Percentiles rank a stretch among this genome's conserved stretches.
These are phyloP conservation scores for Erynnis tages DNA, from an alignment of 2,888 invertebrate species.

Conservation along the genomic window DNA sequence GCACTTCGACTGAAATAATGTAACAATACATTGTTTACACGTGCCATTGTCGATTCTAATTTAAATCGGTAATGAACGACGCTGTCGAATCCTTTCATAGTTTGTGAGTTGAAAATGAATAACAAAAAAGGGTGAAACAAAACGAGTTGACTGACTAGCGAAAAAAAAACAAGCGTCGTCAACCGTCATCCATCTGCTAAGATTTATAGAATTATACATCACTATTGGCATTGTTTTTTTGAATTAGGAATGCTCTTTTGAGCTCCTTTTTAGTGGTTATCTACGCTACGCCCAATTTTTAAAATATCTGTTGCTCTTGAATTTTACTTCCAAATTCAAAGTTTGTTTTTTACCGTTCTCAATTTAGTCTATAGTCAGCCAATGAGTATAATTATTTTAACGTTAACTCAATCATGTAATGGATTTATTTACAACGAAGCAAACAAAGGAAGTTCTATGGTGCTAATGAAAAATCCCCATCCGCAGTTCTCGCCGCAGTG, in stretches of 20 bases:
- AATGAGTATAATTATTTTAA: too few relatives aligned
- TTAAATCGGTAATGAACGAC: conserved; percentile 4
- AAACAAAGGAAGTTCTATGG: conserved; percentile 5
- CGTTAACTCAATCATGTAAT: too few relatives aligned
- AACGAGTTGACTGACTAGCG: background rate
- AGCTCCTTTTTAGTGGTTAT: too few relatives aligned
- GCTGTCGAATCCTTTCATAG: background rate
- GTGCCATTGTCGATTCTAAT: conserved; percentile 15
- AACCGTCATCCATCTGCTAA: too few relatives aligned
- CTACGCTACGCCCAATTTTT: too few relatives aligned
- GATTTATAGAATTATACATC: too few relatives aligned
- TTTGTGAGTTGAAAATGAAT: background rate
- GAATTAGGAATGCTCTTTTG: too few relatives aligned
- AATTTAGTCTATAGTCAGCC: too few relatives aligned
- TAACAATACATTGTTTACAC: conserved; percentile 27
- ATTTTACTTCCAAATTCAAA: too few relatives aligned
- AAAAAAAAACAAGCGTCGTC: background rate
- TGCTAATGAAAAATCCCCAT: conserved; percentile 4
- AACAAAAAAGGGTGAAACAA: background rate
- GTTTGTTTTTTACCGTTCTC: too few relatives aligned
- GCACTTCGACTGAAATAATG: conserved; percentile 17
- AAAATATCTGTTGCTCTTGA: too few relatives aligned
- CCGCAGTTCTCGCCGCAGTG: conserved; percentile 26
- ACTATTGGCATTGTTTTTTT: too few relatives aligned
- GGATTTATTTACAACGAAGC: background rate